phyloP scores from a whole-genome alignment of 2,113 vertebrate species.

The Rhombomys opimus region DNA sequence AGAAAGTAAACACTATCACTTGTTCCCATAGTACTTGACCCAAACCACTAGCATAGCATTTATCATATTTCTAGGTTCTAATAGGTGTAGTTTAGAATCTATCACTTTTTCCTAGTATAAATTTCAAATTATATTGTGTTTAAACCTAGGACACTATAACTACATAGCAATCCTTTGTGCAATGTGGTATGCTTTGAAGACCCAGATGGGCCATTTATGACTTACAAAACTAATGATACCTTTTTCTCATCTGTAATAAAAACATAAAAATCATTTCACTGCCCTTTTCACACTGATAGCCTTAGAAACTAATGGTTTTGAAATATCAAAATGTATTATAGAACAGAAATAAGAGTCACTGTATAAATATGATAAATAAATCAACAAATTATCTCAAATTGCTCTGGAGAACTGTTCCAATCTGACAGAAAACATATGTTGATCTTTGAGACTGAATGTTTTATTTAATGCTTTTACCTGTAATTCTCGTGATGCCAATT shows the following conservation, averaged over 20 bases:
- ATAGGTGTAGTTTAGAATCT: not conserved
- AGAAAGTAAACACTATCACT: not conserved
- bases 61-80: not conserved
- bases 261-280: not conserved
- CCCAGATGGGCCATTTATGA: not conserved
- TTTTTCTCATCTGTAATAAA: not conserved
- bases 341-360: conserved; percentile 21
- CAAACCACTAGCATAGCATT: not conserved
- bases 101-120: not conserved
- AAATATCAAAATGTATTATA: not conserved
- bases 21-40: not conserved
- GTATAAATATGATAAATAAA: not conserved
- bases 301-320: not conserved
- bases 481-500: not conserved
- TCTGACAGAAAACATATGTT: conserved; percentile 17
- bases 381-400: not conserved
- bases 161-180: not conserved
- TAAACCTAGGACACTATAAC: not conserved
- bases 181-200: not conserved
- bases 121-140: not conserved
- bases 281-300: not conserved
- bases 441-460: not conserved
- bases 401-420: not conserved
- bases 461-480: not conserved
- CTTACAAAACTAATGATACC: not conserved